Base-by-base conservation (phyloP, 2,113 vertebrate species). In the Rutilus rutilus region DNA sequence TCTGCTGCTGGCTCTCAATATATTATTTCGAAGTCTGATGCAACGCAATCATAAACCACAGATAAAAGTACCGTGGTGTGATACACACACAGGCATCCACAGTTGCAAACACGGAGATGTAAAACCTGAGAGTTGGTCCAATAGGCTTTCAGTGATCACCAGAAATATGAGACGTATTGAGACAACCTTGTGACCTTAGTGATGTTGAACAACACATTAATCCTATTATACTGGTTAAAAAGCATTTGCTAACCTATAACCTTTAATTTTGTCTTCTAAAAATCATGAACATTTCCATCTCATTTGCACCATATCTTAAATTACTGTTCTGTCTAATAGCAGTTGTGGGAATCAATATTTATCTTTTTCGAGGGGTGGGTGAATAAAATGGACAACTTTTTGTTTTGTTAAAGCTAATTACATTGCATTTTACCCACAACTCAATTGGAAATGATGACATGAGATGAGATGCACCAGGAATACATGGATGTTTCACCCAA, bases 1-100 rank as follows among this genome's bases (percentile, higher is more conserved):
- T 79, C 82, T 6, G 78, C 91, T 87, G 6, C 65, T 82, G 91
- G 92, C 92, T 69, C 83, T 87, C 87, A 59, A 89, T 87, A 82
- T 86, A 86, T 87, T 89, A 89, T 93, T 93, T 92, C 86, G 92
- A 91, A 93, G 91, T 85, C 84, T 79, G 52, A 91, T 88, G 91
- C 73, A 88, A 88, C 59, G 83, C 84, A 90, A 89, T 90, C 87
- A 88, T 54, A 88, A 88, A 83, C 90, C 86, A 83, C 83, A 86
- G 82, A 76, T 75, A 75, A 84, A 92, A 87, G 85, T 83, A 82
- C 78, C 85, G 21, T 74, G 59, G 84, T 54, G 15, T 65, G 76
- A 86, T 19, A 36, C 65, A 36, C 65, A 71, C 84, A 73, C 12
- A 23, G 8, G 75, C n/a, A 64, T 64, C 30, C 5, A 30, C 8